These are phyloP conservation scores for Bufo gargarizans DNA, from an alignment of 2,113 vertebrate species.

Conservation along the genomic window DNA sequence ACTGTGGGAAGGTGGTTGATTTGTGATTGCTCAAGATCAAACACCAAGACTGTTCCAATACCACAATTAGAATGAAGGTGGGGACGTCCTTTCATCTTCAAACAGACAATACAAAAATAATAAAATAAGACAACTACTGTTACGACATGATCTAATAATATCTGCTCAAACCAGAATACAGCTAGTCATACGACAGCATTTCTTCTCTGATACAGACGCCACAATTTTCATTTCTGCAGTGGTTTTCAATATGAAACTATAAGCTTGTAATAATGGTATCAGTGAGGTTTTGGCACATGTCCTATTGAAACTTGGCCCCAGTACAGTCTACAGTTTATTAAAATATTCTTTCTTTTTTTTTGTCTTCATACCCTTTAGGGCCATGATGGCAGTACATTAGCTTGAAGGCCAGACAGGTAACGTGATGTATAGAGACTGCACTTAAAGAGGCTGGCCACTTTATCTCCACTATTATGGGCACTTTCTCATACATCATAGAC, in stretches of 20 bases:
- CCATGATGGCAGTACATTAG: not conserved
- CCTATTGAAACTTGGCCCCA: constrained; percentile 28
- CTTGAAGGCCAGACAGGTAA: too few species aligned
- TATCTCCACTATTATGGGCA: too few species aligned
- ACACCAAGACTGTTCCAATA: not conserved
- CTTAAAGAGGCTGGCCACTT: too few species aligned
- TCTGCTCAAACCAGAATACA: not conserved
- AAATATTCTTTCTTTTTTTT: not conserved
- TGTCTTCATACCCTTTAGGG: not conserved
- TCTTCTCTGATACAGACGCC: too few species aligned
- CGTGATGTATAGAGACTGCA: too few species aligned
- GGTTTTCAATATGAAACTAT: not conserved
- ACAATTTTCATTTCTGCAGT: not conserved
- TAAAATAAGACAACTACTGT: not conserved
- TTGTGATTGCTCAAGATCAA: not conserved
- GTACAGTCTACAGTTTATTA: not conserved
- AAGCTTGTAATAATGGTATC: not conserved
- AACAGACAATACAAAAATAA: not conserved
- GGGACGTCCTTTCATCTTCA: constrained; percentile 32
- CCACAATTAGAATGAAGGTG: constrained; percentile 28
- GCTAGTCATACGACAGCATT: not conserved
- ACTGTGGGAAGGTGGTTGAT: not conserved
- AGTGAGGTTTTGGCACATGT: not conserved
- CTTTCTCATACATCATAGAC: too few species aligned
- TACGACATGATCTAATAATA: not conserved